Evolutionary conservation across 2,888 invertebrate species (phyloP), one percentile per base, ranked within the genome.

Genomic region (Amblyteles armatorius): DNA sequence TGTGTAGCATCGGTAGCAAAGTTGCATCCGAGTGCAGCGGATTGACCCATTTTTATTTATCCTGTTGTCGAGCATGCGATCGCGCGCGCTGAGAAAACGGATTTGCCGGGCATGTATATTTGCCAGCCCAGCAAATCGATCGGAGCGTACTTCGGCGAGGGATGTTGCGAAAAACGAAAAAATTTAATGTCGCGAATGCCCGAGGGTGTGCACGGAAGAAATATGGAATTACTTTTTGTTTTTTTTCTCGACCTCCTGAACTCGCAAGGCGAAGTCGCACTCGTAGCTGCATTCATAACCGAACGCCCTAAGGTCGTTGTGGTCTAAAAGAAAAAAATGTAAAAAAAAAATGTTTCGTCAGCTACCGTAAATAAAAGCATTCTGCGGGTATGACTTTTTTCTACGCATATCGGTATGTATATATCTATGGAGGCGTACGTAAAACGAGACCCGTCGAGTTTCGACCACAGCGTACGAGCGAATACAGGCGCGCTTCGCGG

Each of bases 361-460:
- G 63, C 19, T 29, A 33, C 29, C 19, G 63, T 76, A 76, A 76
- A 65, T 76, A 65, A 76, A 76, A 65, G 19, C 6, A 36, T 52
- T 22, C 33, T 40, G 36, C 4, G 22, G 57, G 3, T 57, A 26
- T 57, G 22, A 13, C 22, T 22, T 11, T 13, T 57, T 57, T 57
- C 13, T 57, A 11, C 26, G 26, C 26, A 22, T 11, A 22, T 57
- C 57, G 13, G 57, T 22, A 57, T 57, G 57, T 26, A 19, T 76
- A 65, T 29, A 33, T 50, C 16, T 29, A 65, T 65, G 33, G 9
- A 19, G 16, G 22, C 29, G 36, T 67, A 67, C 65, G 52, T 77
- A 55, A 52, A 77, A 77, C 67, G 16, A 52, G 36, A 67, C 29
- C n/a, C 65, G 40, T 48, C 55, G 77, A 67, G 77, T 77, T 77